Percentiles rank a stretch among this genome's conserved stretches.
Evolutionary conservation across 1,140 invertebrate species (phyloP).

Genomic region (Pachypeltis micranthus): DNA sequence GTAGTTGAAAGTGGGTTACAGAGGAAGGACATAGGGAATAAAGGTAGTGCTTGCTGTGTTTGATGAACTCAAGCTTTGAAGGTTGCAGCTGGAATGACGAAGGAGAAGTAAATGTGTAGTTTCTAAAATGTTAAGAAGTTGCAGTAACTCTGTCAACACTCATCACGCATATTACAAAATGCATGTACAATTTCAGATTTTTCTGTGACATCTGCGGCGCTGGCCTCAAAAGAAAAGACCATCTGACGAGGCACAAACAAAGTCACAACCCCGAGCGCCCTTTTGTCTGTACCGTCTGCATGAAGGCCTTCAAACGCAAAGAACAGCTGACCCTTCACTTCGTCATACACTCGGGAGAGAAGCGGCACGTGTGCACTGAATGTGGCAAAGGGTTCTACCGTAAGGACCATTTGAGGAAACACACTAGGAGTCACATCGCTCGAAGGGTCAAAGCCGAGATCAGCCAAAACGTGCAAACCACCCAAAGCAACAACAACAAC

Average conservation of each 20-base stretch:
- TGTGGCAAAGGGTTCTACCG: constrained; percentile 47
- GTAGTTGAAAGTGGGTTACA: no score
- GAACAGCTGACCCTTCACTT: constrained; percentile 43
- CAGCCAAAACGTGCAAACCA: constrained; percentile 42
- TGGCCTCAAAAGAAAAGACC: constrained; percentile 40
- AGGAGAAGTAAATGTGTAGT: no score
- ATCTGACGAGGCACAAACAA: constrained; percentile 40
- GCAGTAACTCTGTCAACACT: no score
- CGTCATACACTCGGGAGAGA: constrained; percentile 38
- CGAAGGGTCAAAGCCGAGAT: constrained; percentile 63
- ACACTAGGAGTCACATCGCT: constrained; percentile 42
- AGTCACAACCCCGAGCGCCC: constrained; percentile 43
- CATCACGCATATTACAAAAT: no score
- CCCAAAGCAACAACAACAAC: constrained; percentile 19
- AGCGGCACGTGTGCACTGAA: constrained; percentile 42
- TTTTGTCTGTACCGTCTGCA: constrained; percentile 40
- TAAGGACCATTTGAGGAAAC: constrained; percentile 47
- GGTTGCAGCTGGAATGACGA: no score
- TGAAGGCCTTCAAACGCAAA: constrained; percentile 43
- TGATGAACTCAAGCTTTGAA: no score
- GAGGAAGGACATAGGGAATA: no score
- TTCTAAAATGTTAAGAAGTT: no score
- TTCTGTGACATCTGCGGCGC: constrained; percentile 43
- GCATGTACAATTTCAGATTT: constrained; percentile 19
- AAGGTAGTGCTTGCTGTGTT: no score